Evolutionary conservation across 2,888 invertebrate genomes (phyloP).

Genomic region (Chrysotoxum bicinctum): DNA sequence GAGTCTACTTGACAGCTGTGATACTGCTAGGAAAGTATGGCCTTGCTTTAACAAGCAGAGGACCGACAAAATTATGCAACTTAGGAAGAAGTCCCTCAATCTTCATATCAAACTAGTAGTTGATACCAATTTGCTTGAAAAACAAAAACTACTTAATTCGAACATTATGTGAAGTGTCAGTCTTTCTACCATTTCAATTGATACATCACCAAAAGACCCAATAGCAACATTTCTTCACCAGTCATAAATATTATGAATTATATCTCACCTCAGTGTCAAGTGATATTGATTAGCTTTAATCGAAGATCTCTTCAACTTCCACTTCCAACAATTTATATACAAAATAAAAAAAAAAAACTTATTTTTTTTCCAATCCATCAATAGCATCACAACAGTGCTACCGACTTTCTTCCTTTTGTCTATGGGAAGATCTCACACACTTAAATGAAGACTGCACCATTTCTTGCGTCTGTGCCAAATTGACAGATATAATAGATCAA

Average conservation of each 20-base stretch:
- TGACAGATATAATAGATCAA: conserved; percentile 49
- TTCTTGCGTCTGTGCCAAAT: conserved; percentile 56
- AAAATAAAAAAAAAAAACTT: not conserved
- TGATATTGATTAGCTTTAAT: conserved; percentile 8
- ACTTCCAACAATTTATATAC: not conserved
- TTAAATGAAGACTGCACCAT: conserved; percentile 24
- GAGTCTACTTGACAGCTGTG: too few species aligned
- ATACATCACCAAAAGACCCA: not conserved
- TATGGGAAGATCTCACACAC: conserved; percentile 34
- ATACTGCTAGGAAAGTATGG: too few species aligned
- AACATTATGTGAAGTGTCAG: not conserved
- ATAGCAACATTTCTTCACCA: conserved; percentile 1
- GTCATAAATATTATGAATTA: conserved; percentile 9
- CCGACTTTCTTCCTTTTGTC: conserved; percentile 56
- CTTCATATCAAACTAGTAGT: too few species aligned
- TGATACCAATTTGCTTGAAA: not conserved
- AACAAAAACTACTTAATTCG: not conserved
- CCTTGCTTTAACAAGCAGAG: too few species aligned
- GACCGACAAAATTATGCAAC: too few species aligned
- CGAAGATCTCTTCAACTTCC: conserved; percentile 8
- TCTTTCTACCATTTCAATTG: not conserved
- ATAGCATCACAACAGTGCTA: not conserved
- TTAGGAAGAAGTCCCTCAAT: too few species aligned
- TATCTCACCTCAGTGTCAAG: conserved; percentile 8
- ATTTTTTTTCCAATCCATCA: not conserved